Base-by-base conservation (phyloP, 2,113 vertebrate genomes). In the Pipra filicauda region DNA sequence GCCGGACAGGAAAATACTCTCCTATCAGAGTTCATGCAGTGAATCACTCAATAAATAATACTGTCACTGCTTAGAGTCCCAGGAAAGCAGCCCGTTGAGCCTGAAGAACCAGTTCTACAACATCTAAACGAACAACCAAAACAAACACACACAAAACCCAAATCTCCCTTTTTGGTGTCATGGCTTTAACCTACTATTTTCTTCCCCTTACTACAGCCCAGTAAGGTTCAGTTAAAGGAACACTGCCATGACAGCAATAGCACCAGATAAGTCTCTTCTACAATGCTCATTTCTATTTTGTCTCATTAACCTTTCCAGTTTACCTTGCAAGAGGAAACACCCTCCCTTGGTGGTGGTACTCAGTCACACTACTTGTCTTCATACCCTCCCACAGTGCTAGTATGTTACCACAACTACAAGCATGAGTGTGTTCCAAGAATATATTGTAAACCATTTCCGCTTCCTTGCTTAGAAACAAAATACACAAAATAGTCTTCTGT, bases 331-430 rank as follows among this genome's bases (percentile, higher is more conserved):
- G 17, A 65, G 1, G 20, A 49, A 54, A 69, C 23, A 85, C 18
- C 5, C 1, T 22, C 20, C 44, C 69, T 81, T 0, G 2, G 0
- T 5, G 6, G 12, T 37, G 31, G 6, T 48, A 52, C 15, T 58
- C 24, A 41, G 49, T 20, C 15, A 77, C 5, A 10, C 8, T 4
- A 6, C 1, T 2, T 21, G 15, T 8, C 58, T 76, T 58, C 78
- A n/a, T 16, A 24, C 15, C 17, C 33, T 85, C 57, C 28, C 0
- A 0, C 8, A 7, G 18, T 37, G n/a, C 43, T n/a, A n/a, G 16
- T 46, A 57, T 1, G 4, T 8, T 24, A 76, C 46, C 41, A 70
- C 67, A 79, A 26, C 28, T 66, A 80, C 12, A 90, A 44, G 17
- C 11, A 43, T 0, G 16, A 49, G 30, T 0, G 1, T 9, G 27